Conservation (phyloP, 2,888 invertebrate species). For the Euspilapteryx auroguttella region DNA sequence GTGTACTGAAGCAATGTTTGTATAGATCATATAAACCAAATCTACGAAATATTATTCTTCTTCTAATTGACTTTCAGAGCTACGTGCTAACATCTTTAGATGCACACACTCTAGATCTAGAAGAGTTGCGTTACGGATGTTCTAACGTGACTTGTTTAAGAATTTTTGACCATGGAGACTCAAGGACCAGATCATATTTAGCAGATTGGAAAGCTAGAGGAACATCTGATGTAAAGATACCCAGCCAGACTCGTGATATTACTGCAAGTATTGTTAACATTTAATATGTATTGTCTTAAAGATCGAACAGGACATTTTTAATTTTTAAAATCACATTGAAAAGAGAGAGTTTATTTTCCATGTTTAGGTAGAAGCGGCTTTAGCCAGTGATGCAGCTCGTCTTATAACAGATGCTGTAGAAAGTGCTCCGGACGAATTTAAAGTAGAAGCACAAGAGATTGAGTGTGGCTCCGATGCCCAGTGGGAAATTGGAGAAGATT, state of each 20-base stretch:
- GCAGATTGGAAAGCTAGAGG: conserved; percentile 44
- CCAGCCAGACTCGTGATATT: conserved; percentile 28
- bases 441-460: conserved; percentile 26
- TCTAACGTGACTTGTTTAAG: conserved; percentile 73
- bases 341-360: too few species aligned
- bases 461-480: conserved; percentile 29
- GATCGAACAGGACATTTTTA: neutral
- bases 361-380: conserved; percentile 37
- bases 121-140: conserved; percentile 60
- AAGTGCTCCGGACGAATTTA: conserved; percentile 29
- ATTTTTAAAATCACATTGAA: too few species aligned
- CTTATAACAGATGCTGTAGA: conserved; percentile 41
- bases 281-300: neutral
- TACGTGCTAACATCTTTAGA: conserved; percentile 58
- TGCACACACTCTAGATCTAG: conserved; percentile 67
- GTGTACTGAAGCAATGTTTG: too few species aligned
- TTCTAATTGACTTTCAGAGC: conserved; percentile 26
- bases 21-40: too few species aligned
- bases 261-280: conserved; percentile 20
- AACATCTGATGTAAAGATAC: conserved; percentile 24
- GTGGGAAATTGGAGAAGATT: conserved; percentile 36
- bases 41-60: neutral
- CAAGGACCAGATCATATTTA: conserved; percentile 46
- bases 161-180: conserved; percentile 63
- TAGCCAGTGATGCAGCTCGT: conserved; percentile 39